Conservation (phyloP, 2,888 invertebrate genomes). For the Lacanobia wlatinum region DNA sequence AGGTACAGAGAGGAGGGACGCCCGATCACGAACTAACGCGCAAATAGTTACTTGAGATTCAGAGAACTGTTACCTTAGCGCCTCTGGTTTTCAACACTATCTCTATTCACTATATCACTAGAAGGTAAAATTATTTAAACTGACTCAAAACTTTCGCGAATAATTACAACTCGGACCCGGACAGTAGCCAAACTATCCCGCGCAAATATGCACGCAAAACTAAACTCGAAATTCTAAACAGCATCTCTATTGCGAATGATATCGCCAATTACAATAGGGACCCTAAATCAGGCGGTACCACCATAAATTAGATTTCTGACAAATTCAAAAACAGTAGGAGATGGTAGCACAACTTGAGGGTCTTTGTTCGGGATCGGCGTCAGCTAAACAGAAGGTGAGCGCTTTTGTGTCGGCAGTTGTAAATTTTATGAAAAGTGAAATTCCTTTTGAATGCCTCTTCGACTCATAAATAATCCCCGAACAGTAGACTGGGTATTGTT, state of each 20-base stretch:
- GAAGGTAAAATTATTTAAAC: conserved; percentile 50
- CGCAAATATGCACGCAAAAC: conserved; percentile 78
- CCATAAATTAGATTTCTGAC: conserved; percentile 88
- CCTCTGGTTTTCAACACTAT: conserved; percentile 17
- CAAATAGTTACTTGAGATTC: conserved; percentile 14
- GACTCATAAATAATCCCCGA: conserved; percentile 88
- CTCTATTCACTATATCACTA: conserved; percentile 22
- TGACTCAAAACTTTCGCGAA: conserved; percentile 55
- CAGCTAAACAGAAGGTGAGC: conserved; percentile 90
- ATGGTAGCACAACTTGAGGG: conserved; percentile 88
- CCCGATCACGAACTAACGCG: neutral
- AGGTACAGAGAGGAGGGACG: conserved; percentile 21
- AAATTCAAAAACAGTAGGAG: conserved; percentile 91
- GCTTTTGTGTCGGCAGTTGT: conserved; percentile 88
- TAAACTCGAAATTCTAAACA: conserved; percentile 77
- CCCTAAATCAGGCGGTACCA: conserved; percentile 84
- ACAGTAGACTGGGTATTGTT: conserved; percentile 88
- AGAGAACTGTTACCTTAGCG: conserved; percentile 10
- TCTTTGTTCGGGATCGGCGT: conserved; percentile 88
- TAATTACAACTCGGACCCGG: conserved; percentile 59
- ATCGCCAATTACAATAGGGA: conserved; percentile 86
- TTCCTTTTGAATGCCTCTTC: conserved; percentile 89
- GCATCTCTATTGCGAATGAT: conserved; percentile 79
- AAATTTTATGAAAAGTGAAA: conserved; percentile 91
- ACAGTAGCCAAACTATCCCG: conserved; percentile 71